These are phyloP conservation scores for Paedocypris micromegethes DNA, from an alignment of 2,797 vertebrate genomes.

Conservation along the genomic window DNA sequence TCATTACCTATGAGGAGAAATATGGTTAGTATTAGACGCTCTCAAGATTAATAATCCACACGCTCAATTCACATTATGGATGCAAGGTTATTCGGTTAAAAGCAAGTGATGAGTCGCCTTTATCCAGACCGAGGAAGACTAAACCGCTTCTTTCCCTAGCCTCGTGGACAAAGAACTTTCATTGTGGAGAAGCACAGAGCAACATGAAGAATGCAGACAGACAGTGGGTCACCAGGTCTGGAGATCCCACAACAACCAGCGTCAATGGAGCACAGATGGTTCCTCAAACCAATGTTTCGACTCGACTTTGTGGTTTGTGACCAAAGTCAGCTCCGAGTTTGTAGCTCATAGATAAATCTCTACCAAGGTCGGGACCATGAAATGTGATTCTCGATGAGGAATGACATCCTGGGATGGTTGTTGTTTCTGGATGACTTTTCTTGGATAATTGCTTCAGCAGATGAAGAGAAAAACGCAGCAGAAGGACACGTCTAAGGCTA, in stretches of 20 bases:
- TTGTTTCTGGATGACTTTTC: constrained; percentile 33
- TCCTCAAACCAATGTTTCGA: constrained; percentile 3
- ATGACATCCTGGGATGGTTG: constrained; percentile 23
- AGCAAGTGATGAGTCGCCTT: too few relatives aligned
- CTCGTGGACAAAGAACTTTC: too few relatives aligned
- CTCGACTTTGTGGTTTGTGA: constrained; percentile 33
- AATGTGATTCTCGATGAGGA: constrained; percentile 34
- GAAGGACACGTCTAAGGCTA: constrained; percentile 19
- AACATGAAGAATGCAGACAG: background rate
- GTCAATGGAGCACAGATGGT: constrained; percentile 39
- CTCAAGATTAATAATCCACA: too few relatives aligned
- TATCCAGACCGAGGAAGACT: too few relatives aligned
- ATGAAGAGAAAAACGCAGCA: constrained; percentile 25
- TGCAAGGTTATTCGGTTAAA: too few relatives aligned
- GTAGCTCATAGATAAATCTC: constrained; percentile 38
- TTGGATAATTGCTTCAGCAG: constrained; percentile 32
- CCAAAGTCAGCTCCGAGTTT: constrained; percentile 25
- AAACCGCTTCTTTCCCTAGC: too few relatives aligned
- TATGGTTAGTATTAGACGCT: background rate
- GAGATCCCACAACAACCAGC: constrained; percentile 26
- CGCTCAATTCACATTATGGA: too few relatives aligned
- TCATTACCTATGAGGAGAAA: background rate
- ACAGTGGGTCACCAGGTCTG: constrained; percentile 24
- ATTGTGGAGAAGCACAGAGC: too few relatives aligned
- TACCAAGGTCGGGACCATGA: constrained; percentile 17